These are phyloP conservation scores for Pseudachorutes palmiensis DNA, from an alignment of 1,140 invertebrate genomes.

Conservation along the genomic window DNA sequence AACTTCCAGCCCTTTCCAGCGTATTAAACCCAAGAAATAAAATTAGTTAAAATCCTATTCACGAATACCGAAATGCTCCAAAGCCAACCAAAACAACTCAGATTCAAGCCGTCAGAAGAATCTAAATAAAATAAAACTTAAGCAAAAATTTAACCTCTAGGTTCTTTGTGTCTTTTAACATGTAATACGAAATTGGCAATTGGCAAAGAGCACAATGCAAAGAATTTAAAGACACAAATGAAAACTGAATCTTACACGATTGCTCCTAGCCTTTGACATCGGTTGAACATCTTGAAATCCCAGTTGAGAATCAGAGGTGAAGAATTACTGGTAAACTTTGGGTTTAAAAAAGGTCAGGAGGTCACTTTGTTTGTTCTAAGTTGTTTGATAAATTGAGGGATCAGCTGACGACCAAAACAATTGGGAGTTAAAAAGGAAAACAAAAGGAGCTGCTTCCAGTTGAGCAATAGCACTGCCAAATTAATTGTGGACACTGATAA, in stretches of 20 bases:
- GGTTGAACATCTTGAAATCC: constrained; percentile 11
- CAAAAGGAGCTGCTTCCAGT: too few species aligned
- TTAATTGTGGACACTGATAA: too few species aligned
- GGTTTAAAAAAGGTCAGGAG: too few species aligned
- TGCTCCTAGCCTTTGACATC: constrained; percentile 11
- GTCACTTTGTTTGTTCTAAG: too few species aligned
- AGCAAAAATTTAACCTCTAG: too few species aligned
- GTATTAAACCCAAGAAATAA: not conserved
- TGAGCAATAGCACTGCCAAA: too few species aligned
- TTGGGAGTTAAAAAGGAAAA: too few species aligned
- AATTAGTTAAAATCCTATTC: too few species aligned
- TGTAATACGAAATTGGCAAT: not conserved
- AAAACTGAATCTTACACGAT: constrained; percentile 25
- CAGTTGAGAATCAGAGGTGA: not conserved
- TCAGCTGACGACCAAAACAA: not conserved
- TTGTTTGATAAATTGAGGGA: not conserved
- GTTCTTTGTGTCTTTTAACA: too few species aligned
- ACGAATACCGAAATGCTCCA: too few species aligned
- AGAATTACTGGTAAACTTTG: not conserved
- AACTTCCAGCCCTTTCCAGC: not conserved
- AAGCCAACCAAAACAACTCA: too few species aligned
- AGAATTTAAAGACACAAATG: not conserved
- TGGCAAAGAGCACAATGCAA: not conserved
- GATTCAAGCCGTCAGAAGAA: too few species aligned
- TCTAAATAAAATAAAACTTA: not conserved